Conservation (phyloP, 2,113 vertebrate species). For the Cynopterus brachyotis region DNA sequence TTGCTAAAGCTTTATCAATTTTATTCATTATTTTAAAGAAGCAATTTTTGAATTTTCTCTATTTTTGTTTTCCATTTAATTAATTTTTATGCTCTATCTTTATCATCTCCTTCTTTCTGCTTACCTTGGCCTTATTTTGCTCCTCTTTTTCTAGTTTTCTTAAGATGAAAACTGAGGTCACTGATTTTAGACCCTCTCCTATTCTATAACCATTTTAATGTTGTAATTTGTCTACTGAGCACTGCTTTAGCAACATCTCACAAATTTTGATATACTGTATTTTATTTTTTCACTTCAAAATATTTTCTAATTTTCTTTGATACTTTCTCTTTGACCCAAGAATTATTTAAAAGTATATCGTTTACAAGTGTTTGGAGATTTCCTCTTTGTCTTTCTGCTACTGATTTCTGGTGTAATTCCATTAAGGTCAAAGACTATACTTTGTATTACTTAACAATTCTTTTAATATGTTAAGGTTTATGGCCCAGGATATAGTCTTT, state of each 20-base stretch:
- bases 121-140: not conserved
- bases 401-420: not conserved
- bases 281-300: not conserved
- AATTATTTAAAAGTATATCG: not conserved
- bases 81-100: not conserved
- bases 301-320: not conserved
- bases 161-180: not conserved
- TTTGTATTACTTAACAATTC: not conserved
- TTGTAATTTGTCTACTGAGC: not conserved
- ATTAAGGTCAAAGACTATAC: not conserved
- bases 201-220: not conserved
- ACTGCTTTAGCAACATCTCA: not conserved
- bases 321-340: not conserved
- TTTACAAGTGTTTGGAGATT: not conserved
- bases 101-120: not conserved
- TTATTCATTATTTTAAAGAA: not conserved
- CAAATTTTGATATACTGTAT: not conserved
- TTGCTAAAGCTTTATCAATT: not conserved
- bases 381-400: not conserved
- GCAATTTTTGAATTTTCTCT: not conserved
- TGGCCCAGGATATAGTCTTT: not conserved
- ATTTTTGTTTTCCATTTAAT: not conserved
- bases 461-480: not conserved
- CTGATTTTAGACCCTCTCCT: not conserved
- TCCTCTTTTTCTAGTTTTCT: not conserved